A percentile compares a stretch with the other conserved stretches of the same genome.
phyloP scores from a whole-genome alignment of 92 coral and sea anemone species.

The Epizoanthus illoricatus region DNA sequence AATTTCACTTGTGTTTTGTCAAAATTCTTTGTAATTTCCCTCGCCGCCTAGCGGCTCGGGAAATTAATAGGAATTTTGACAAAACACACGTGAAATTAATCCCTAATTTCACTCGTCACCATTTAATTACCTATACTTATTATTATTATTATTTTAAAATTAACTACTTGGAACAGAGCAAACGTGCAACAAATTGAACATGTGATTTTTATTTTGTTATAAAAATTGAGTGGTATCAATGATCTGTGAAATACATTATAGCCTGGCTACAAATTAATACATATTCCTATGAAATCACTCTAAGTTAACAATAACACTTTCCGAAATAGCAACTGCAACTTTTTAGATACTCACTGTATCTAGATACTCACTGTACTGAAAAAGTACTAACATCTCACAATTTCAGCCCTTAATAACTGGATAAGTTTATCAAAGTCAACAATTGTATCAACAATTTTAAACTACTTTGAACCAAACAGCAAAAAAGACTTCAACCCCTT shows the following conservation, averaged over 20 bases:
- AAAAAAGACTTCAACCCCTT: constrained; percentile 3
- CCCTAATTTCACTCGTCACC: too few species aligned
- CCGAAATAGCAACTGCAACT: neutral
- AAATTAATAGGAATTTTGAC: too few species aligned
- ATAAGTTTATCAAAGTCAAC: neutral
- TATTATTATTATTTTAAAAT: too few species aligned
- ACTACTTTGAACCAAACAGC: constrained; percentile 12
- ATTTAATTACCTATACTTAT: too few species aligned
- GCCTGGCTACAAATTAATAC: neutral
- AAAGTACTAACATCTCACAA: neutral
- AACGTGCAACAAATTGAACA: neutral
- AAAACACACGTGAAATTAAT: too few species aligned
- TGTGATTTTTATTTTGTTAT: neutral
- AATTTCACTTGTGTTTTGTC: too few species aligned
- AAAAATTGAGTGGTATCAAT: neutral
- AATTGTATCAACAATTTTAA: constrained; percentile 5
- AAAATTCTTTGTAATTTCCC: too few species aligned
- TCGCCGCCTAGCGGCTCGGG: too few species aligned
- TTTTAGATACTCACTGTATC: neutral
- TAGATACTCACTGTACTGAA: neutral
- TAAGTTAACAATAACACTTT: neutral
- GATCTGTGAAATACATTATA: neutral
- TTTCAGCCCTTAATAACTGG: neutral
- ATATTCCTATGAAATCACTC: neutral
- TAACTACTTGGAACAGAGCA: too few species aligned